Evolutionary conservation across 2,888 invertebrate genomes (phyloP).

Genomic region (Formica aserva): DNA sequence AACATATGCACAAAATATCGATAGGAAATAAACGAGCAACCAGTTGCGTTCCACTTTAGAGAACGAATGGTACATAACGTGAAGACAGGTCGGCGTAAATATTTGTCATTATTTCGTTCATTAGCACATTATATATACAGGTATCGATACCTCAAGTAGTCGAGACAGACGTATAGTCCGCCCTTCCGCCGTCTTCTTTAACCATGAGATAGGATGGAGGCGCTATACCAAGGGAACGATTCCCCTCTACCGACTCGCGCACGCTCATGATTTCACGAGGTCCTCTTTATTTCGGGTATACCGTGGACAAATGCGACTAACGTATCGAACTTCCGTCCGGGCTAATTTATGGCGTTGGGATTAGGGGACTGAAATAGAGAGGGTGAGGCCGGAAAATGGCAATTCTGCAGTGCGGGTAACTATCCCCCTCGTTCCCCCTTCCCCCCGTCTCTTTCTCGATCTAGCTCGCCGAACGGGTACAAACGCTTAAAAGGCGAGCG

Average conservation of each 20-base stretch:
- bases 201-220: conserved; percentile 21
- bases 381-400: conserved; percentile 79
- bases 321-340: conserved; percentile 81
- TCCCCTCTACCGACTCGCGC: conserved; percentile 11
- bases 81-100: conserved; percentile 14
- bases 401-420: conserved; percentile 81
- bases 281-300: conserved; percentile 72
- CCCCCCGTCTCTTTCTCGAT: conserved; percentile 52
- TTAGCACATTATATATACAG: not conserved
- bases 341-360: conserved; percentile 82
- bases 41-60: conserved; percentile 41
- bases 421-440: conserved; percentile 63
- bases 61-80: conserved; percentile 13
- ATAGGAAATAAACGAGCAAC: conserved; percentile 31
- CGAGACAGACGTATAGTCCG: conserved; percentile 25
- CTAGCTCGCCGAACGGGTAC: conserved; percentile 65
- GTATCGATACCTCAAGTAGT: conserved; percentile 28
- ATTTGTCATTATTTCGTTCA: conserved; percentile 42
- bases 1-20: conserved; percentile 29
- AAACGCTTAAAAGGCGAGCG: conserved; percentile 74
- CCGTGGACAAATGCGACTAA: conserved; percentile 77
- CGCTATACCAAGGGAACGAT: not conserved
- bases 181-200: conserved; percentile 27
- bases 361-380: conserved; percentile 80
- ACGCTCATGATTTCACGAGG: conserved; percentile 62